These are phyloP conservation scores for Drosophila pegasa DNA, from an alignment of 2,888 invertebrate species.

Conservation along the genomic window DNA sequence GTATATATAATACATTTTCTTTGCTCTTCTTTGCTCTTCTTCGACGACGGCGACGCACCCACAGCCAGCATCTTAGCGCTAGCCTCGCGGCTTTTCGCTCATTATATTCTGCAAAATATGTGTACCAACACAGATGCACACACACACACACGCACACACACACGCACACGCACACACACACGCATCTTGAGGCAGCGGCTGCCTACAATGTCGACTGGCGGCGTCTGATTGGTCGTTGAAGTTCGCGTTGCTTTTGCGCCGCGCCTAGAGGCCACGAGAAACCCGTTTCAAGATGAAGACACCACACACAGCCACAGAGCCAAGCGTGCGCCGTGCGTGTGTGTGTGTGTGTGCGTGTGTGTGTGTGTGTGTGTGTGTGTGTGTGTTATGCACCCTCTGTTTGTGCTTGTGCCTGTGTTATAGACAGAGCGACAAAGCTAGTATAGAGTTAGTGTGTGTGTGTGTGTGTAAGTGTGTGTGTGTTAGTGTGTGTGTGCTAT, in stretches of 20 bases:
- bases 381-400: background rate
- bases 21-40: slow-evolving; percentile 23
- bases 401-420: background rate
- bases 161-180: slow-evolving; percentile 12
- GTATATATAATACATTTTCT: slow-evolving; percentile 30
- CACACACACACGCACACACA: slow-evolving; percentile 1
- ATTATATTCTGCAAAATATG: slow-evolving; percentile 34
- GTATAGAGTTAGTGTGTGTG: no score
- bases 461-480: no score
- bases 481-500: background rate
- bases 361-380: background rate
- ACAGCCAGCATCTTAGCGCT: slow-evolving; percentile 38
- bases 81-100: slow-evolving; percentile 59
- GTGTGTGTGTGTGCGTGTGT: background rate
- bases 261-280: slow-evolving; percentile 33
- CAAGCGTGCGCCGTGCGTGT: slow-evolving; percentile 8
- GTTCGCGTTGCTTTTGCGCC: slow-evolving; percentile 50
- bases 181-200: slow-evolving; percentile 25
- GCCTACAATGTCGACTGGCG: slow-evolving; percentile 48
- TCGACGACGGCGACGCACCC: slow-evolving; percentile 25
- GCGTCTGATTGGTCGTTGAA: slow-evolving; percentile 59
- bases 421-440: slow-evolving; percentile 10
- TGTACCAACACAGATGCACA: slow-evolving; percentile 7
- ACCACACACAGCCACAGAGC: slow-evolving; percentile 24
- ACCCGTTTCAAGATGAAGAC: slow-evolving; percentile 37